phyloP scores from a whole-genome alignment of 1,140 invertebrate genomes.

The Cotesia vestalis region DNA sequence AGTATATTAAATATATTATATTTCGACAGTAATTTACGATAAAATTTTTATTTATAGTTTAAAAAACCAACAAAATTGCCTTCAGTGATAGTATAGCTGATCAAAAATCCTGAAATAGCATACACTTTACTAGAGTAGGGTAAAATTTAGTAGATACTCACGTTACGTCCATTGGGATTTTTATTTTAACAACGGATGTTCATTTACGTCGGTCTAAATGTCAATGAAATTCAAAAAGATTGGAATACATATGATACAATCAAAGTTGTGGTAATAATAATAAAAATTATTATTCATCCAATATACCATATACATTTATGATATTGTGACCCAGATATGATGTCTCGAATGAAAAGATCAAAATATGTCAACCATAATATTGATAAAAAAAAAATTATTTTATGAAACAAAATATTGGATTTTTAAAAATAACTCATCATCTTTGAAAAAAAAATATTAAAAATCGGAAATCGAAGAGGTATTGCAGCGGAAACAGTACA shows the following conservation, averaged over 20 bases:
- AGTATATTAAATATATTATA: too few species aligned
- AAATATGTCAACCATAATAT: conserved; percentile 12
- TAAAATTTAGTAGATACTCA: conserved; percentile 37
- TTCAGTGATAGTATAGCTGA: conserved; percentile 16
- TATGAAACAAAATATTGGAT: conserved; percentile 10
- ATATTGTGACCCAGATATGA: conserved; percentile 21
- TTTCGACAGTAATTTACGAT: too few species aligned
- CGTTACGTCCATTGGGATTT: conserved; percentile 38
- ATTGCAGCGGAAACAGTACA: background rate
- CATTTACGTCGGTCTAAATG: conserved; percentile 37
- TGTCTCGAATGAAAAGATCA: conserved; percentile 26
- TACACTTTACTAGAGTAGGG: conserved; percentile 37
- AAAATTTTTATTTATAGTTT: conserved; percentile 26
- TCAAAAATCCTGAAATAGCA: conserved; percentile 27
- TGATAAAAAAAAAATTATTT: background rate
- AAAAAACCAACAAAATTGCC: conserved; percentile 38
- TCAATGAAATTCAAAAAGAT: conserved; percentile 33
- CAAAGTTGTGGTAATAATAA: conserved; percentile 30
- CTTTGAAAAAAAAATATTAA: conserved; percentile 18
- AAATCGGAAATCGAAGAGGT: conserved; percentile 31
- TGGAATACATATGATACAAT: conserved; percentile 39
- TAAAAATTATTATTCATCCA: background rate
- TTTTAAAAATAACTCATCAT: conserved; percentile 29
- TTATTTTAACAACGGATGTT: conserved; percentile 40
- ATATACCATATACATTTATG: background rate